phyloP scores from a whole-genome alignment of 2,888 invertebrate species.

The Podabrus alpinus region DNA sequence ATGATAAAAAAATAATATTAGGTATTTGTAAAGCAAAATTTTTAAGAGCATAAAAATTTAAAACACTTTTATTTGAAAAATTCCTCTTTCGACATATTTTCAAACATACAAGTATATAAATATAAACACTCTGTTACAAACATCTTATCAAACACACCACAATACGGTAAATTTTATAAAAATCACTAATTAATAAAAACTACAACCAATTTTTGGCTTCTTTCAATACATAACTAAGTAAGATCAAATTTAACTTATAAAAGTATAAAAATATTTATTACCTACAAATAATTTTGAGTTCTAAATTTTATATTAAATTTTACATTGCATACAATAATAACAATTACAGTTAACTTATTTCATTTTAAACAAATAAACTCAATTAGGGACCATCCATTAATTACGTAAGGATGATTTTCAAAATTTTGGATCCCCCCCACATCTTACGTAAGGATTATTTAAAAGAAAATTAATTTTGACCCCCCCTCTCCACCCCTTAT shows the following conservation, averaged over 20 bases:
- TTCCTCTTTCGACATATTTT: conserved; percentile 1
- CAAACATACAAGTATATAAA: conserved; percentile 24
- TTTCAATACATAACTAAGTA: neutral
- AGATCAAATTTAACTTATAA: neutral
- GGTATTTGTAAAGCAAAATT: no score
- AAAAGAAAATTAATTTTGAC: no score
- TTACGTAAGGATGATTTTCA: no score
- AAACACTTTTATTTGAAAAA: neutral
- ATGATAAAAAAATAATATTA: no score
- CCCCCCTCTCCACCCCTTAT: no score
- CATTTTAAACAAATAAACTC: neutral
- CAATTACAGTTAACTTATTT: neutral
- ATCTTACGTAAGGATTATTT: no score
- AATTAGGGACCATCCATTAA: no score
- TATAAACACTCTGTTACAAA: conserved; percentile 27
- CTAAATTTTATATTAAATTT: neutral
- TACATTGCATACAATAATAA: neutral
- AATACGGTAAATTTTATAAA: neutral
- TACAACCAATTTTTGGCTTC: neutral
- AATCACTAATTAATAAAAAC: neutral
- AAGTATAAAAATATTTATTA: neutral
- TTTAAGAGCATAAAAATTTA: neutral
- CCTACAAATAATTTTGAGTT: neutral
- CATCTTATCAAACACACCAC: conserved; percentile 20
- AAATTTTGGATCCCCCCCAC: no score